Conservation (phyloP, 2,888 invertebrate species). For the Ophion ventricosus region DNA sequence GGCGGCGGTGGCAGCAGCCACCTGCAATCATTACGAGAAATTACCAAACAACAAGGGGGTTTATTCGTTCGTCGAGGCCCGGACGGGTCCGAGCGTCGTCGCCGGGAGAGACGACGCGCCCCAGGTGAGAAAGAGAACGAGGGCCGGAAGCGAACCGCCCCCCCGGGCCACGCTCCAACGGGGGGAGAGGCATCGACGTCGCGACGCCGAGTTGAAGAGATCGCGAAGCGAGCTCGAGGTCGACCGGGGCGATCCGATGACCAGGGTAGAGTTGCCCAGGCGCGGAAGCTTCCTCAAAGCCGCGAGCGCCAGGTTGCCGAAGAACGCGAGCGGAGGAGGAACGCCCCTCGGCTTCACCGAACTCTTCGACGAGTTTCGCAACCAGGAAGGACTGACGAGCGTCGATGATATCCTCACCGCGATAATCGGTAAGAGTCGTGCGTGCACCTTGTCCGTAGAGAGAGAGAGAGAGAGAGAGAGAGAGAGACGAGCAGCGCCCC, state of each 20-base stretch:
- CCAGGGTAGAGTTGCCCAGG: constrained; percentile 93
- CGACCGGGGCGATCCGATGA: constrained; percentile 91
- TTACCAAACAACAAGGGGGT: constrained; percentile 60
- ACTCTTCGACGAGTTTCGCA: constrained; percentile 93
- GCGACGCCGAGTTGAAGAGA: constrained; percentile 83
- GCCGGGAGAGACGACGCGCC: constrained; percentile 66
- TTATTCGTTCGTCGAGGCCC: constrained; percentile 60
- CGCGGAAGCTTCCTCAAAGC: constrained; percentile 94
- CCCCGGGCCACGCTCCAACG: constrained; percentile 73
- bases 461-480: too few species aligned
- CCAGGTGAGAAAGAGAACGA: constrained; percentile 74
- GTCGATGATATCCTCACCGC: constrained; percentile 94
- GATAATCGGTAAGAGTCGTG: constrained; percentile 86
- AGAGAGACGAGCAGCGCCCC: background rate
- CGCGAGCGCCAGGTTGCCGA: constrained; percentile 90
- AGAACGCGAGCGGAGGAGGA: constrained; percentile 86
- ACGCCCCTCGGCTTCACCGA: constrained; percentile 94
- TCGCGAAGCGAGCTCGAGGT: constrained; percentile 84
- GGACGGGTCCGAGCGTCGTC: constrained; percentile 40
- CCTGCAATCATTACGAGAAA: constrained; percentile 72
- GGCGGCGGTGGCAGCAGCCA: constrained; percentile 20
- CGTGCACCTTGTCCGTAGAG: too few species aligned
- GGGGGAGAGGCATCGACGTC: constrained; percentile 62
- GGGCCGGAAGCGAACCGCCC: constrained; percentile 80
- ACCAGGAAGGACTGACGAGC: constrained; percentile 94